These are phyloP conservation scores for Phyllotis vaccarum DNA, from an alignment of 2,797 vertebrate genomes.

Conservation along the genomic window DNA sequence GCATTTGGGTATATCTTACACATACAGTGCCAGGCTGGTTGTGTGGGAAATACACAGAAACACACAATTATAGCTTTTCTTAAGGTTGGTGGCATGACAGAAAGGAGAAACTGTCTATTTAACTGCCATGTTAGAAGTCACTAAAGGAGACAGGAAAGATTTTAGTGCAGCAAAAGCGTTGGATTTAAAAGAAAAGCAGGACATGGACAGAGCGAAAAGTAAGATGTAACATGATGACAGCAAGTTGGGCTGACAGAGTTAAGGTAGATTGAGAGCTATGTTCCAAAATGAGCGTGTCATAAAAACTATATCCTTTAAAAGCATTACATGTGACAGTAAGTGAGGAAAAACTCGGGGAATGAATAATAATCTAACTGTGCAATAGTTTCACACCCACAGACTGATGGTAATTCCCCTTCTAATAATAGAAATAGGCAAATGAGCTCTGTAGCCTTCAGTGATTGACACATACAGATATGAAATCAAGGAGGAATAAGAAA, in stretches of 20 bases:
- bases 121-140: neutral
- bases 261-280: constrained; percentile 6
- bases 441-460: neutral
- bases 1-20: neutral
- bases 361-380: constrained; percentile 18
- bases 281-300: constrained; percentile 33
- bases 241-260: constrained; percentile 30
- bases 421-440: constrained; percentile 41
- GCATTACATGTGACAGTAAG: neutral
- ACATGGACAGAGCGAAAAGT: neutral
- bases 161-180: constrained; percentile 52
- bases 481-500: constrained; percentile 42
- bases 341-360: constrained; percentile 8
- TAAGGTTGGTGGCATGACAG: constrained; percentile 27
- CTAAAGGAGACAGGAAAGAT: neutral
- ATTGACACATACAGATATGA: constrained; percentile 44
- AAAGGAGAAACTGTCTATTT: neutral
- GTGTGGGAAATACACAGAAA: constrained; percentile 4
- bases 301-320: constrained; percentile 25
- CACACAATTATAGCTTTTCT: neutral
- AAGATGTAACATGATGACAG: neutral
- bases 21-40: neutral
- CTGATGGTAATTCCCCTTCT: neutral
- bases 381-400: neutral
- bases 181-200: neutral